phyloP scores from a whole-genome alignment of 1,140 invertebrate species.

The Ruditapes philippinarum region DNA sequence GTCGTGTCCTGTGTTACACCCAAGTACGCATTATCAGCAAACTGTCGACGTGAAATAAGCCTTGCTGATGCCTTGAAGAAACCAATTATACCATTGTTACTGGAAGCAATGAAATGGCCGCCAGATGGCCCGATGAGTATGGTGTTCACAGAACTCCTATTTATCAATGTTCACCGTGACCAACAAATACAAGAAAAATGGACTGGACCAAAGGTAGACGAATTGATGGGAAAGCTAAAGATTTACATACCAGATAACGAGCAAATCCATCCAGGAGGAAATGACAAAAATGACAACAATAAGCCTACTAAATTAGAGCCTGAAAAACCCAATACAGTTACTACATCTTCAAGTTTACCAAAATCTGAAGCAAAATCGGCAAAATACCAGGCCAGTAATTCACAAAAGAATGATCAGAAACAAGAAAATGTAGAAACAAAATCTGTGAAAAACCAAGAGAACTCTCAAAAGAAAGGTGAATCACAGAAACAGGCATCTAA shows the following conservation, averaged over 20 bases:
- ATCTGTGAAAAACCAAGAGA: too few relatives aligned
- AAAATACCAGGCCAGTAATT: neutral
- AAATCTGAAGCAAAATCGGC: neutral
- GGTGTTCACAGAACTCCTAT: constrained; percentile 81
- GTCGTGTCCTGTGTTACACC: constrained; percentile 82
- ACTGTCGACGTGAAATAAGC: constrained; percentile 83
- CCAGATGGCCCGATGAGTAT: constrained; percentile 84
- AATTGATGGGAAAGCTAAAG: constrained; percentile 69
- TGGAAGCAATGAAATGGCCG: constrained; percentile 83
- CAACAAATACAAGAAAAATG: constrained; percentile 71
- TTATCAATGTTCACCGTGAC: constrained; percentile 78
- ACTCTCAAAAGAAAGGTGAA: too few relatives aligned
- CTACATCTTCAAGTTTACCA: neutral
- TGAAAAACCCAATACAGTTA: too few relatives aligned
- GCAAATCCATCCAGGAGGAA: neutral
- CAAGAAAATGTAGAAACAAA: too few relatives aligned
- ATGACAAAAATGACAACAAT: neutral
- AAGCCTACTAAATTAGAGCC: neutral
- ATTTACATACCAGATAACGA: constrained; percentile 59
- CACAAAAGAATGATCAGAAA: too few relatives aligned
- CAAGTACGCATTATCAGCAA: constrained; percentile 83
- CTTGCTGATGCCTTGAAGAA: constrained; percentile 83
- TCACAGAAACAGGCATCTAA: too few relatives aligned
- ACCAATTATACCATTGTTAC: constrained; percentile 83
- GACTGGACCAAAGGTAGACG: constrained; percentile 76